These are phyloP conservation scores for Onychorhynchus coronatus DNA, from an alignment of 2,113 vertebrate species.

Conservation along the genomic window DNA sequence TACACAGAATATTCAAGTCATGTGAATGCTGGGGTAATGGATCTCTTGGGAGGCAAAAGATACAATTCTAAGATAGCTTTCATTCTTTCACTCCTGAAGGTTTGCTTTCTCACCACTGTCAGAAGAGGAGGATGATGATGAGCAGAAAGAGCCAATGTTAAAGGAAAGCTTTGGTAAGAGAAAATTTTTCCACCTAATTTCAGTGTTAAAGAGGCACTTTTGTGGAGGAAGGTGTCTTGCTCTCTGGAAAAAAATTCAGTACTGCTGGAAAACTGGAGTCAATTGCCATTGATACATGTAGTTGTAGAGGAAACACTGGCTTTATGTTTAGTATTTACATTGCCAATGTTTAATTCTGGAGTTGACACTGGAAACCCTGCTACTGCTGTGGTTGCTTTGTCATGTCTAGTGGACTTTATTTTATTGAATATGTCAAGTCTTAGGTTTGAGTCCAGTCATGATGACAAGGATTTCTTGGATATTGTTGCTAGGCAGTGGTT, in stretches of 20 bases:
- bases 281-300: not conserved
- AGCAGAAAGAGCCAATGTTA: constrained; percentile 95
- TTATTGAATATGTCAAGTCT: not conserved
- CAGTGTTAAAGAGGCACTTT: not conserved
- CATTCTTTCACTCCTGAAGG: constrained; percentile 66
- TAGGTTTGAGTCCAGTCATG: not conserved
- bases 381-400: not conserved
- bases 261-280: not conserved
- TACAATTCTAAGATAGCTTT: not conserved
- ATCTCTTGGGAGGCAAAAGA: not conserved
- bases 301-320: not conserved
- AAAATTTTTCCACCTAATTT: not conserved
- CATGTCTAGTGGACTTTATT: not conserved
- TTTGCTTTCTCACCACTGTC: constrained; percentile 96
- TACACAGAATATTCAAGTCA: not conserved
- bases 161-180: constrained; percentile 89
- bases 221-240: not conserved
- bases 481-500: not conserved
- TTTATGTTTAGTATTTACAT: not conserved
- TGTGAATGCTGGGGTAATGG: not conserved
- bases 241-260: not conserved
- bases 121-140: constrained; percentile 89
- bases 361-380: not conserved
- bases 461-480: not conserved
- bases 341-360: not conserved